These are phyloP conservation scores for Etheostoma nigrum DNA, from an alignment of 2,797 vertebrate genomes.

Conservation along the genomic window DNA sequence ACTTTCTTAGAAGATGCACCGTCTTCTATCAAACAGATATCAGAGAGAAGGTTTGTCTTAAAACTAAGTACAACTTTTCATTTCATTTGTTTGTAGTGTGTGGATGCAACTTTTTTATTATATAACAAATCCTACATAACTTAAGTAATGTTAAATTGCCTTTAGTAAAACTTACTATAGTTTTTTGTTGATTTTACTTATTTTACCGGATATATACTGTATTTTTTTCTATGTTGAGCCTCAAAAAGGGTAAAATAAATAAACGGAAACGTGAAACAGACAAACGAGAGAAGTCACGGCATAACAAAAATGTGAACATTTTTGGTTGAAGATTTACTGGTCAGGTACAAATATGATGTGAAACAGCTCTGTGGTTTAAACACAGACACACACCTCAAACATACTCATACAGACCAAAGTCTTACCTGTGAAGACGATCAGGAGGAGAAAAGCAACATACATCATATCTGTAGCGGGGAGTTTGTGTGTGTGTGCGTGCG, in stretches of 20 bases:
- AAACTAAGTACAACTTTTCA: neutral
- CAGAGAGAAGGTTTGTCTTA: neutral
- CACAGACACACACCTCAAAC: neutral
- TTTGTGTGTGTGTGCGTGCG: neutral
- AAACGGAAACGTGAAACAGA: too few species aligned
- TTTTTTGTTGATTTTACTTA: neutral
- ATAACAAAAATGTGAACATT: neutral
- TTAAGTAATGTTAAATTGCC: neutral
- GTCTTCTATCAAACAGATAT: constrained; percentile 24
- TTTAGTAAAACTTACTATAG: neutral
- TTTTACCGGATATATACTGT: neutral
- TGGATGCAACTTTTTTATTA: neutral
- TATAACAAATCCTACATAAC: neutral
- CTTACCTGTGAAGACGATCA: constrained; percentile 69
- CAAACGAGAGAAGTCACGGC: neutral
- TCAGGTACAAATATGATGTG: neutral
- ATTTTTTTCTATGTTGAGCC: too few species aligned
- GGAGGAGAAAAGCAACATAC: constrained; percentile 43
- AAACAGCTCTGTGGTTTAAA: neutral
- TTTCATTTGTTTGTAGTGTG: neutral
- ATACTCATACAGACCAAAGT: neutral
- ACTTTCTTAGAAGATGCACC: constrained; percentile 37
- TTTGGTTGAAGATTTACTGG: neutral
- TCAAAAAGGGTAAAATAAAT: too few species aligned
- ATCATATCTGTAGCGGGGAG: constrained; percentile 42